These are phyloP conservation scores for Lerista edwardsae DNA, from an alignment of 2,797 vertebrate species.

Conservation along the genomic window DNA sequence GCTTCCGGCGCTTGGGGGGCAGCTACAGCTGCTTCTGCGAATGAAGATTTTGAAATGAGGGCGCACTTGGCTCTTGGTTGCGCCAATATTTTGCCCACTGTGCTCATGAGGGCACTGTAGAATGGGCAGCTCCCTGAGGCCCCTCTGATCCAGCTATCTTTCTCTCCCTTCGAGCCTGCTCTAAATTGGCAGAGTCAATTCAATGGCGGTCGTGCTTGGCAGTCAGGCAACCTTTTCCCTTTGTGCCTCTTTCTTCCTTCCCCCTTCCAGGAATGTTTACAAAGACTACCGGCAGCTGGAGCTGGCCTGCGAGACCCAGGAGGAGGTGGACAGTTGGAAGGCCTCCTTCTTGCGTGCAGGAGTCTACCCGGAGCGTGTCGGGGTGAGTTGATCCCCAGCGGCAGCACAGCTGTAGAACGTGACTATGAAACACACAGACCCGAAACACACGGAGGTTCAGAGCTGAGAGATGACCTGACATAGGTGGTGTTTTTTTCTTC, in stretches of 20 bases:
- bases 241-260: not conserved
- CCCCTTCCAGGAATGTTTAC: constrained; percentile 89
- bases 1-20: too few relatives aligned
- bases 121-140: too few relatives aligned
- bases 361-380: constrained; percentile 94
- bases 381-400: constrained; percentile 75
- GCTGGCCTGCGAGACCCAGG: constrained; percentile 95
- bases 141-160: too few relatives aligned
- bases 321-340: constrained; percentile 98
- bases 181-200: too few relatives aligned
- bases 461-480: not conserved
- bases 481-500: too few relatives aligned
- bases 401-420: not conserved
- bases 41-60: too few relatives aligned
- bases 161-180: too few relatives aligned
- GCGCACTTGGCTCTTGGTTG: too few relatives aligned
- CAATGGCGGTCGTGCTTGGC: too few relatives aligned
- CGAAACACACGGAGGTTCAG: not conserved
- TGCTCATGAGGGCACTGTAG: too few relatives aligned
- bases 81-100: too few relatives aligned
- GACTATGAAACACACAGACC: not conserved
- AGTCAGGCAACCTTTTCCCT: not conserved
- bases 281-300: constrained; percentile 98
- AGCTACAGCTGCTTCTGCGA: too few relatives aligned
- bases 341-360: constrained; percentile 97